Evolutionary conservation across 2,888 invertebrate genomes (phyloP), one percentile per base, ranked within the genome.

Genomic region (Melipona beecheii): DNA sequence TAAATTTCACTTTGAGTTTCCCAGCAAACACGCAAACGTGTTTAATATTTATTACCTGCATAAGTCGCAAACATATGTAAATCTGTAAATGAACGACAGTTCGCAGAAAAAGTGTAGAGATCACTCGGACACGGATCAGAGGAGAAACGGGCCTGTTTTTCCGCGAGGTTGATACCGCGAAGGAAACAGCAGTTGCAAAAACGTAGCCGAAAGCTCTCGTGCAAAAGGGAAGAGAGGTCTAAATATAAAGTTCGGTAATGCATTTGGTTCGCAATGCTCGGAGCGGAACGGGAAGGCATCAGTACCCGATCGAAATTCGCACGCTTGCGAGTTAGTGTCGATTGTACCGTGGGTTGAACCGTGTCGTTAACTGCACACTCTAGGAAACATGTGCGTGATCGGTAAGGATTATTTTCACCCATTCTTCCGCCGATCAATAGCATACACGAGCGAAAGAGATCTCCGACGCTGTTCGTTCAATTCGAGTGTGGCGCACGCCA

Each of bases 221-320:
- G 49, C 65, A 62, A 1, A n/a, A 58, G 31, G 49, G 43, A 60
- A 54, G 62, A 62, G 73, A 71, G 56, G 56, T 86, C 87, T 88
- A 88, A 88, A 88, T 88, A 88, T 88, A 89, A 88, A 83, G 13
- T 71, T 31, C 56, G 43, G 76, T 71, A 43, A 58, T n/a, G 58
- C 21, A 17, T 21, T 31, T 31, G 31, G 52, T 58, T 70, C 13
- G 27, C 62, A 66, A 31, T 31, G 81, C 31, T 31, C 75, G 71
- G n/a, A 24, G n/a, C 17, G 31, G 49, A 68, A 58, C 60, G 58
- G 36, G n/a, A 27, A 31, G 17, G 70, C n/a, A 49, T 79, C 83
- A 88, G 85, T 86, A 74, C 78, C 69, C 70, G 50, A 70, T 58
- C 52, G 78, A 81, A 75, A 80, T 82, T 71, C 75, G 50, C 64